A percentile compares a stretch with the other conserved stretches of the same genome.
These are phyloP conservation scores for Noctua fimbriata DNA, from an alignment of 2,888 invertebrate genomes.

Conservation along the genomic window DNA sequence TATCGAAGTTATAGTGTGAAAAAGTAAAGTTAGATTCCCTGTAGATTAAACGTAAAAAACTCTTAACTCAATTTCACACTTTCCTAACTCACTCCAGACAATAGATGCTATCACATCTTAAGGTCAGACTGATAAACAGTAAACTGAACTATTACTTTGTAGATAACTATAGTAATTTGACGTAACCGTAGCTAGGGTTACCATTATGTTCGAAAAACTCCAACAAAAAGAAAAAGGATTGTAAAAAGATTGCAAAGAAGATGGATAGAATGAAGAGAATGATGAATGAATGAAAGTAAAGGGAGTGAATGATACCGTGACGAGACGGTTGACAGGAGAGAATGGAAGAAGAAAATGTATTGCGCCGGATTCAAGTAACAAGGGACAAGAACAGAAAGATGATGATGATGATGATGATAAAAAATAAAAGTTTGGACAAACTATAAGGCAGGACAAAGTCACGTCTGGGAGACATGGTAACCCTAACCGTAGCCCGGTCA, in stretches of 20 bases:
- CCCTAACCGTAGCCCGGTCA: slow-evolving; percentile 23
- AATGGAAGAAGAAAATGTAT: not conserved
- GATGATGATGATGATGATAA: not conserved
- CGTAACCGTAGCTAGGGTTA: slow-evolving; percentile 38
- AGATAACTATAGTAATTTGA: slow-evolving; percentile 54
- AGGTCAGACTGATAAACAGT: slow-evolving; percentile 45
- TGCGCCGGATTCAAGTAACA: not conserved
- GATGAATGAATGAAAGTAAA: too few relatives aligned
- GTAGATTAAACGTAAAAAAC: slow-evolving; percentile 5
- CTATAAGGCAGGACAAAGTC: not conserved
- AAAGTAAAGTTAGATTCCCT: not conserved
- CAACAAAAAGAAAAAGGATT: not conserved
- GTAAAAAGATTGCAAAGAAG: not conserved
- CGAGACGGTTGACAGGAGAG: not conserved
- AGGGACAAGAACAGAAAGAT: not conserved
- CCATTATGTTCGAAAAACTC: not conserved
- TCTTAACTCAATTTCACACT: slow-evolving; percentile 16
- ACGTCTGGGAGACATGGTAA: not conserved
- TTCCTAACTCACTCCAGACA: slow-evolving; percentile 9
- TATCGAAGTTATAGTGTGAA: too few relatives aligned
- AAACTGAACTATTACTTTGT: slow-evolving; percentile 51
- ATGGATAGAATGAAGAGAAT: not conserved
- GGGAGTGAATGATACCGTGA: too few relatives aligned
- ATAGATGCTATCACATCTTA: slow-evolving; percentile 11
- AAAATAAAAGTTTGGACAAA: not conserved